Conservation (phyloP, 2,888 invertebrate species). For the Harpalus rufipes region DNA sequence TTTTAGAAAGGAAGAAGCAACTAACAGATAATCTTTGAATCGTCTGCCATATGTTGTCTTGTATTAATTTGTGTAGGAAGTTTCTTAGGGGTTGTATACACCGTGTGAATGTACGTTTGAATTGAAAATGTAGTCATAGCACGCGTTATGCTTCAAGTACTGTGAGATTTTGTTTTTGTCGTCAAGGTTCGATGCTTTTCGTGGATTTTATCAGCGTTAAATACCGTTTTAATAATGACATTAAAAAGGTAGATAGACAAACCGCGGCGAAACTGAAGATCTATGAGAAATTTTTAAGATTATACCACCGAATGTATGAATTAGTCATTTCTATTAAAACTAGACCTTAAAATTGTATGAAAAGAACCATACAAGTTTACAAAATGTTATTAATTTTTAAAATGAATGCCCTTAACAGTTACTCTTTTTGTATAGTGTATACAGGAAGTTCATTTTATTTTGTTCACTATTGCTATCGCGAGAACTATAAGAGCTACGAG, state of each 20-base stretch:
- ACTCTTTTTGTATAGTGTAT: no score
- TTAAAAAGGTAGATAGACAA: neutral
- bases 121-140: slow-evolving; percentile 8
- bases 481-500: no score
- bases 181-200: slow-evolving; percentile 38
- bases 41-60: slow-evolving; percentile 59
- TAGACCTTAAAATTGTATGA: no score
- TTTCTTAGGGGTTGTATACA: neutral
- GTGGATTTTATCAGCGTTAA: slow-evolving; percentile 40
- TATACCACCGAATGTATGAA: no score
- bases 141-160: slow-evolving; percentile 16
- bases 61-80: slow-evolving; percentile 23
- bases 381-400: no score
- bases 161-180: slow-evolving; percentile 60
- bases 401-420: no score
- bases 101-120: slow-evolving; percentile 61
- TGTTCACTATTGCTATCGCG: no score
- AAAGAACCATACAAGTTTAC: no score
- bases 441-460: no score
- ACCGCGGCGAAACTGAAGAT: no score
- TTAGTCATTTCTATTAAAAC: no score
- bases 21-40: slow-evolving; percentile 40
- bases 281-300: no score
- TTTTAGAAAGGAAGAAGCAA: slow-evolving; percentile 33
- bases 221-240: slow-evolving; percentile 10